Percentiles rank a stretch among this genome's conserved stretches.
Evolutionary conservation across 2,888 invertebrate species (phyloP).

Genomic region (Drosophila sordidula): DNA sequence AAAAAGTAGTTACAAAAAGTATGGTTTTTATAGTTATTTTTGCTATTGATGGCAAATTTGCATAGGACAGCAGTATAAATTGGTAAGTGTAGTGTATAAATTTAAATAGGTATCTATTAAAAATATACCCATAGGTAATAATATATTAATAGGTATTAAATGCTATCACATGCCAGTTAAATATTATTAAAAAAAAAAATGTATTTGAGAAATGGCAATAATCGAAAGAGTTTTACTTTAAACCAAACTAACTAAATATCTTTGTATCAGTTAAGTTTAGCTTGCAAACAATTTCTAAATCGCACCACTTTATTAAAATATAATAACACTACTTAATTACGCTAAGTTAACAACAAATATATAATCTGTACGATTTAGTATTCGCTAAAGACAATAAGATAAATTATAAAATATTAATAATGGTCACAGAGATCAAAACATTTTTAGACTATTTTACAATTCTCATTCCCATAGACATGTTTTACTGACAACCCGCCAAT

Average conservation of each 20-base stretch:
- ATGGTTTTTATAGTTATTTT: slow-evolving; percentile 8
- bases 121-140: not conserved
- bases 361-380: not conserved
- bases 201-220: not conserved
- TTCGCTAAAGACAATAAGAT: no score
- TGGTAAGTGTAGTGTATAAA: slow-evolving; percentile 9
- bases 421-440: slow-evolving; percentile 5
- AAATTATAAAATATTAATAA: not conserved
- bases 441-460: not conserved
- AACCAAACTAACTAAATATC: not conserved
- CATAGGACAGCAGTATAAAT: slow-evolving; percentile 9
- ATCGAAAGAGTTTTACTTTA: not conserved
- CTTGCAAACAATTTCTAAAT: not conserved
- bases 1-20: slow-evolving; percentile 3
- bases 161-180: slow-evolving; percentile 9
- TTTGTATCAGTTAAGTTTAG: not conserved
- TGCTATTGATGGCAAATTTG: slow-evolving; percentile 1
- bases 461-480: not conserved
- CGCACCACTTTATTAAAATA: not conserved
- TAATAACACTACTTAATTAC: no score
- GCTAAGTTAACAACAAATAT: not conserved
- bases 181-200: slow-evolving; percentile 1
- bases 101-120: not conserved
- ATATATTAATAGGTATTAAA: slow-evolving; percentile 1
- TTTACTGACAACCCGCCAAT: not conserved